A percentile compares a stretch with the other conserved stretches of the same genome.
phyloP scores from a whole-genome alignment of 2,113 vertebrate species.

The Eulacestoma nigropectus region DNA sequence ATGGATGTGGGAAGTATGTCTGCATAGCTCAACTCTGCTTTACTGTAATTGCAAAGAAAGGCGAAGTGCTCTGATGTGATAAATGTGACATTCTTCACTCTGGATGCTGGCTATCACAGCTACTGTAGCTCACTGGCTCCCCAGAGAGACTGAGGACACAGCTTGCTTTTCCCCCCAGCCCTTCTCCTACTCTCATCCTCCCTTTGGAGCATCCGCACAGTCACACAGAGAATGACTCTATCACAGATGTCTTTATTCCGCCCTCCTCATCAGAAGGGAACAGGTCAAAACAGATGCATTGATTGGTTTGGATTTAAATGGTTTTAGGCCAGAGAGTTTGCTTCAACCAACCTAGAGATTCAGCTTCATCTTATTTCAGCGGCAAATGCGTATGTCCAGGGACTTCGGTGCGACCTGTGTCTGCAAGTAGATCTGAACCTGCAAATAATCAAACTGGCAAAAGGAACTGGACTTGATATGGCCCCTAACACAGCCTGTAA shows the following conservation, averaged over 20 bases:
- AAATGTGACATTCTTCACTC: background rate
- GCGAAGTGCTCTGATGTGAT: background rate
- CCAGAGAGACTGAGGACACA: background rate
- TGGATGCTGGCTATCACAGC: background rate
- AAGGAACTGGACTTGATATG: background rate
- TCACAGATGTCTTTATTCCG: background rate
- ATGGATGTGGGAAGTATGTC: slow-evolving; percentile 4
- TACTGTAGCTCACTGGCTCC: background rate
- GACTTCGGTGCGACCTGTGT: background rate
- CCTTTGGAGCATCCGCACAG: background rate
- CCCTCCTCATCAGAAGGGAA: background rate
- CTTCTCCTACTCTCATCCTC: background rate
- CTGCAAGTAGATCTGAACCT: background rate
- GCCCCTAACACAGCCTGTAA: background rate
- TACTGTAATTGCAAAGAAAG: slow-evolving; percentile 12
- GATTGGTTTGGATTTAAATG: background rate
- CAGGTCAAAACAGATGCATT: background rate
- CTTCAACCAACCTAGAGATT: background rate
- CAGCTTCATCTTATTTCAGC: background rate
- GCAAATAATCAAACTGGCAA: background rate
- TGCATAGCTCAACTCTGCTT: background rate
- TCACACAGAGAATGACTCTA: background rate
- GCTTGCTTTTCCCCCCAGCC: background rate
- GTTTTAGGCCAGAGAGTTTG: background rate
- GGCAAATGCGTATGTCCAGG: fast-evolving